Percentiles rank a stretch among this genome's conserved stretches.
These are phyloP conservation scores for Centroberyx gerrardi DNA, from an alignment of 2,797 vertebrate genomes.

Conservation along the genomic window DNA sequence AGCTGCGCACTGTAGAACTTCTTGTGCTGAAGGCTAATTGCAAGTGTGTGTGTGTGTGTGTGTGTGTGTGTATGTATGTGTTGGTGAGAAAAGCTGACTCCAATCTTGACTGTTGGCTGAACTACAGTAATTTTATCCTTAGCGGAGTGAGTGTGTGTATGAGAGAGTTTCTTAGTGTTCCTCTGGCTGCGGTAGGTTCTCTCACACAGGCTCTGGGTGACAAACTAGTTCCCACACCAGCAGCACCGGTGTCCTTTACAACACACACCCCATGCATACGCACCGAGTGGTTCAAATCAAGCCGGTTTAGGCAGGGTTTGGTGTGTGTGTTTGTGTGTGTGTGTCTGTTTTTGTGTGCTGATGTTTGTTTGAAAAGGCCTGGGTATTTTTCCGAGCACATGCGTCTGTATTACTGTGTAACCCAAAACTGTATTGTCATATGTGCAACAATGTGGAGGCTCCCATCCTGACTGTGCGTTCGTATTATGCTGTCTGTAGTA, in stretches of 20 bases:
- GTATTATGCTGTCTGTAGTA: conserved; percentile 91
- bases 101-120: conserved; percentile 73
- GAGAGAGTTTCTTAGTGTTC: conserved; percentile 11
- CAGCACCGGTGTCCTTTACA: conserved; percentile 9
- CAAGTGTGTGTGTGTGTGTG: conserved; percentile 2
- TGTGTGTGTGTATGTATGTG: conserved; percentile 14
- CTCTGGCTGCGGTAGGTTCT: conserved; percentile 36
- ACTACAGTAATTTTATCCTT: conserved; percentile 52
- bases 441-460: conserved; percentile 46
- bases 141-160: conserved; percentile 17
- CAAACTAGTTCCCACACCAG: conserved; percentile 49
- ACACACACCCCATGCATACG: conserved; percentile 1
- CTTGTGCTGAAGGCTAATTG: not conserved
- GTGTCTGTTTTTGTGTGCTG: conserved; percentile 12
- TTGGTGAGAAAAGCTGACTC: conserved; percentile 21
- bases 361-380: conserved; percentile 1
- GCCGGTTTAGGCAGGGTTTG: not conserved
- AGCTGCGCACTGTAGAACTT: not conserved
- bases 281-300: conserved; percentile 16
- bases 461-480: conserved; percentile 80
- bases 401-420: conserved; percentile 27
- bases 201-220: conserved; percentile 52
- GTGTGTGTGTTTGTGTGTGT: not conserved
- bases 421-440: conserved; percentile 35
- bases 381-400: not conserved